Conservation (phyloP, 2,797 vertebrate genomes). For the Adrianichthys oophorus region DNA sequence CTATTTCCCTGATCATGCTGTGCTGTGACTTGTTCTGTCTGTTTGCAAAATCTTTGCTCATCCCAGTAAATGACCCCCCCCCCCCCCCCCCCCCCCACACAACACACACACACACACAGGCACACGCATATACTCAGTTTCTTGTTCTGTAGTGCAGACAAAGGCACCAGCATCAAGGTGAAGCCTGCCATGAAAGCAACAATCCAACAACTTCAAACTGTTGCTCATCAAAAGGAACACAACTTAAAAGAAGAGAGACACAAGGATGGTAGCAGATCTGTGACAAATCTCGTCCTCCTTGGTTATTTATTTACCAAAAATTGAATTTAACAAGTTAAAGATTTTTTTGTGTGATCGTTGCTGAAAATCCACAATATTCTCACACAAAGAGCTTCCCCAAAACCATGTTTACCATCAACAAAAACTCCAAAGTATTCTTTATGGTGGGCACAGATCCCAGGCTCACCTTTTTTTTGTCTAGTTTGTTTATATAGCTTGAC, state of each 20-base stretch:
- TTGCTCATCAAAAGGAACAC: conserved; percentile 41
- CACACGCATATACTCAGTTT: neutral
- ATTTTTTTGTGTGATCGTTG: conserved; percentile 25
- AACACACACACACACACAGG: neutral
- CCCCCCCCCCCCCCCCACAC: neutral
- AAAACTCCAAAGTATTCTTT: neutral
- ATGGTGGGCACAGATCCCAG: neutral
- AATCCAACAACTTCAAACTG: conserved; percentile 15
- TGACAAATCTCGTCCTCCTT: neutral
- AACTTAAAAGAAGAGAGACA: conserved; percentile 40
- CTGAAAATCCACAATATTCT: conserved; percentile 13
- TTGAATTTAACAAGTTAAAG: conserved; percentile 34
- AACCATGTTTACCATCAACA: conserved; percentile 30
- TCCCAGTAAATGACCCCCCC: conserved; percentile 48
- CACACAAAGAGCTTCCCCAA: conserved; percentile 27
- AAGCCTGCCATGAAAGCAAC: conserved; percentile 41
- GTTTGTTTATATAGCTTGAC: conserved; percentile 12
- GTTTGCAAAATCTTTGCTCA: conserved; percentile 58
- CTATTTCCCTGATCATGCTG: conserved; percentile 49
- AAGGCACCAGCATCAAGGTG: conserved; percentile 14
- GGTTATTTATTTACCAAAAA: conserved; percentile 36
- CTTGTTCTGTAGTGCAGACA: too few species aligned
- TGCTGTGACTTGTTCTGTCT: conserved; percentile 68
- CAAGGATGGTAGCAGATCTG: neutral
- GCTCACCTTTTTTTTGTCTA: conserved; percentile 11